Base-by-base conservation (phyloP, 1,140 invertebrate genomes). In the Liolophura sinensis region DNA sequence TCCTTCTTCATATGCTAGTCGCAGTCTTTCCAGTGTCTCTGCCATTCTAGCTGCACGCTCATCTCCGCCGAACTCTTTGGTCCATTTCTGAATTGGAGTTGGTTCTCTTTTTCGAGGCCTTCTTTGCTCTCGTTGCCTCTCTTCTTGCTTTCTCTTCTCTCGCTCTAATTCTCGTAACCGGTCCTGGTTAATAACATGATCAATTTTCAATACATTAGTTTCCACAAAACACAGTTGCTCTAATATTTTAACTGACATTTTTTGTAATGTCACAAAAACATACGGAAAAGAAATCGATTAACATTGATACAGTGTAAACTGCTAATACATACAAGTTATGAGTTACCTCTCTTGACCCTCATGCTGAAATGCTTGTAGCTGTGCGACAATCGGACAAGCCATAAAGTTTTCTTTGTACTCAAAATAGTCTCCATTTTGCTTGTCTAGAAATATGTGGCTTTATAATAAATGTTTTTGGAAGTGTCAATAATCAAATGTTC, bases 51-150 rank as follows among this genome's bases (percentile, higher is more conserved):
- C 72, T 15, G 65, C 74, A 46, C 71, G 63, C 49, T 68, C 65
- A 20, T 67, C 69, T 20, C 68, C 66, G 22, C 74, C 76, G 62
- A 78, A 78, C 52, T 74, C 68, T 64, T 74, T 58, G 58, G 63
- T 66, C 71, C 69, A 72, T 58, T 65, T 65, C 48, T 59, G 51
- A n/a, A 72, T 60, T 56, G 69, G 60, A 20, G 63, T 57, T 47
- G 40, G 47, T n/a, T 57, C 47, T n/a, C 24, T 65, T 64, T 55
- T 72, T 58, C 20, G 51, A 31, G 7, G 24, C 31, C 66, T 18
- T 63, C 55, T 22, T 57, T 62, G 25, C 58, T 49, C 18, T 50
- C 40, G 18, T 66, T 57, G 63, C 61, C 55, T 55, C 47, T 60
- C 62, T 64, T 62, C 50, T 71, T 55, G 25, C 49, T 51, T 15